Base-by-base conservation (phyloP, 1,140 invertebrate genomes). In the Planococcus citri region DNA sequence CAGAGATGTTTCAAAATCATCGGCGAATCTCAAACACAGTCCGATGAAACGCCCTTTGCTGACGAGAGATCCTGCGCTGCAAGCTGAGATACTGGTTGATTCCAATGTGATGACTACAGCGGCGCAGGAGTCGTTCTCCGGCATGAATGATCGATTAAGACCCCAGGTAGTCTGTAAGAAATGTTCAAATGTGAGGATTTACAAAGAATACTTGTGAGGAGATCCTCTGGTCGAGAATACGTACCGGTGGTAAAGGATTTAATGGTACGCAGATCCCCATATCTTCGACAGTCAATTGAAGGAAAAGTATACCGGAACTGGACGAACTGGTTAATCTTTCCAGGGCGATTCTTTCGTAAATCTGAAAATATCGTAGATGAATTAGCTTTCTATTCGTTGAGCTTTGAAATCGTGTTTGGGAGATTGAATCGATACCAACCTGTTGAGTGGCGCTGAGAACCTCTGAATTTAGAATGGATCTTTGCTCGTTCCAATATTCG, bases 401-500 rank as follows among this genome's bases (percentile, higher is more conserved):
- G n/a, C n/a, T n/a, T n/a, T n/a, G n/a, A n/a, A n/a, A n/a, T n/a
- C n/a, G n/a, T 33, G 12, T 33, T 33, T 12, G 29, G 12, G 12
- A 33, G 12, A 33, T 33, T 12, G 29, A 33, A n/a, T n/a, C 29
- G 29, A 33, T 33, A 12, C 29, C 4, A 33, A 74, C 83, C 76
- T 91, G 89, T 74, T 91, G 88, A 12, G 89, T 91, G 9, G 92
- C 89, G 64, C 87, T 87, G 12, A 91, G 78, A 24, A 94, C 90
- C 77, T 95, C 90, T 73, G 89, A 91, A 75, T 92, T 94, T 1
- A 95, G 80, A 76, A 88, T 91, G 0, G 89, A 86, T 22, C 94
- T 79, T 78, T 97, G 95, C 77, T 97, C 95, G 73, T 94, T 95
- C 95, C 95, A 98, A 79, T 97, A 98, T 77, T 98, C 95, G 76